phyloP scores from a whole-genome alignment of 2,797 vertebrate species.

The Coccyzus lansbergi region DNA sequence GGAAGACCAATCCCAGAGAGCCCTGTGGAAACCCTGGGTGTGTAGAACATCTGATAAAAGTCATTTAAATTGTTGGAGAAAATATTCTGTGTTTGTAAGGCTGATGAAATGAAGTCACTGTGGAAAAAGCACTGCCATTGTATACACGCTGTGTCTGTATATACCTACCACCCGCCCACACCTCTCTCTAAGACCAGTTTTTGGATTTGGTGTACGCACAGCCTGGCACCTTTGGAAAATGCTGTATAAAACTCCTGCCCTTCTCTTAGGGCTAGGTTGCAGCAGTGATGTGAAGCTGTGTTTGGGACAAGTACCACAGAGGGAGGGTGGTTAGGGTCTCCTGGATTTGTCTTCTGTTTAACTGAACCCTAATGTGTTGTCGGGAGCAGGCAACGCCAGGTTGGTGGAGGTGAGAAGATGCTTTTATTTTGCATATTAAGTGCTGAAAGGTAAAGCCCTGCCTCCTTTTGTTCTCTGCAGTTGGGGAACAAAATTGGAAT shows the following conservation, averaged over 20 bases:
- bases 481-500: neutral
- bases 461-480: conserved; percentile 12
- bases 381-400: neutral
- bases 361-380: neutral
- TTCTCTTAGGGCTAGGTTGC: neutral
- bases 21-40: neutral
- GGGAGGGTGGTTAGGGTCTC: neutral
- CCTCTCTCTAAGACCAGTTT: neutral
- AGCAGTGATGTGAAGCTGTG: neutral
- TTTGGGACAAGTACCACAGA: accelerated
- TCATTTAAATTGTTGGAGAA: neutral
- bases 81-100: neutral
- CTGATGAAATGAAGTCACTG: neutral
- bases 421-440: neutral
- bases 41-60: neutral
- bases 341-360: neutral
- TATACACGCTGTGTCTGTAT: accelerated
- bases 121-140: neutral
- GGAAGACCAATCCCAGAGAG: neutral
- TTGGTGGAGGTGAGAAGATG: neutral
- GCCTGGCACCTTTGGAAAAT: neutral
- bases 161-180: accelerated
- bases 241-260: accelerated
- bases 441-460: neutral
- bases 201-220: neutral